phyloP scores from a whole-genome alignment of 2,797 vertebrate genomes.

The Pitangus sulphuratus region DNA sequence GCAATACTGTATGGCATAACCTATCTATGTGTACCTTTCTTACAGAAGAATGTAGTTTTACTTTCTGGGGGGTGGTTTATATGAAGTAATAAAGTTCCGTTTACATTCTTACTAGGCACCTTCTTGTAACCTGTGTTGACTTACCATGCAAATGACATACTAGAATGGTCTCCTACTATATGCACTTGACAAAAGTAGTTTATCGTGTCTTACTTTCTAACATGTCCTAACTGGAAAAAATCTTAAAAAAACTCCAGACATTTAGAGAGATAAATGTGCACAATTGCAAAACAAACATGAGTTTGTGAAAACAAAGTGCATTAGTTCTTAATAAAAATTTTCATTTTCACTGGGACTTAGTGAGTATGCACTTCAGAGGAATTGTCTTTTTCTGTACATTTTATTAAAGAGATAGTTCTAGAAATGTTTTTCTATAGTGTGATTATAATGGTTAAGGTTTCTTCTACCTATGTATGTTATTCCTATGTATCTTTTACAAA shows the following conservation, averaged over 20 bases:
- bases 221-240: neutral
- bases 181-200: neutral
- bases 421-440: neutral
- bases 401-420: neutral
- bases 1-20: neutral
- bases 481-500: neutral
- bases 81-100: neutral
- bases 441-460: neutral
- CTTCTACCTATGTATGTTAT: neutral
- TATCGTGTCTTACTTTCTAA: neutral
- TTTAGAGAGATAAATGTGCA: neutral
- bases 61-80: neutral
- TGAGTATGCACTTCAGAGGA: neutral
- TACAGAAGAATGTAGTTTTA: neutral
- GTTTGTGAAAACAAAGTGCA: neutral
- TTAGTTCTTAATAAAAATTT: neutral
- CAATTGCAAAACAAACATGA: neutral
- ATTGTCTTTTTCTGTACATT: neutral
- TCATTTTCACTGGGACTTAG: neutral
- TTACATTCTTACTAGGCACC: neutral
- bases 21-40: neutral
- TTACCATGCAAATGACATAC: neutral
- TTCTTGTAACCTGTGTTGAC: neutral
- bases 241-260: neutral
- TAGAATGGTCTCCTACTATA: neutral